These are phyloP conservation scores for Gobio occitaniae DNA, from an alignment of 2,797 vertebrate species.

Conservation along the genomic window DNA sequence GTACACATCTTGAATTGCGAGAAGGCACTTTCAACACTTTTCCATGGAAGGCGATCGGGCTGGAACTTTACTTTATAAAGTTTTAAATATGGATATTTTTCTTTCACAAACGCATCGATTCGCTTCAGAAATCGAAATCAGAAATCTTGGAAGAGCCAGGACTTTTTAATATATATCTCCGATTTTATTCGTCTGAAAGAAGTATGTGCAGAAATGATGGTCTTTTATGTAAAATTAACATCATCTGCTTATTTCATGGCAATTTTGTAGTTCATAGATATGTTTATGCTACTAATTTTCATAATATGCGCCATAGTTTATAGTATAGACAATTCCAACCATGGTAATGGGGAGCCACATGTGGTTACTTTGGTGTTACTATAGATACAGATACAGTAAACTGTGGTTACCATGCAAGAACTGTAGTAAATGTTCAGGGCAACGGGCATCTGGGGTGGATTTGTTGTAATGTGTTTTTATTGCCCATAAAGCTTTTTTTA, in stretches of 20 bases:
- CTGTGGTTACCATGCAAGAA: neutral
- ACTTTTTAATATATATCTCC: too few relatives aligned
- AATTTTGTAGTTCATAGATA: neutral
- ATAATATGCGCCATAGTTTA: neutral
- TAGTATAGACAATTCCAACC: neutral
- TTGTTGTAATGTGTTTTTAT: neutral
- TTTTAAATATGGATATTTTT: too few relatives aligned
- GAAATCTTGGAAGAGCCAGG: too few relatives aligned
- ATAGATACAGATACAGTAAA: neutral
- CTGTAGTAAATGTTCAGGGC: neutral
- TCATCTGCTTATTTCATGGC: neutral
- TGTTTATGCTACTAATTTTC: neutral
- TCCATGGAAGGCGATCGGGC: too few relatives aligned
- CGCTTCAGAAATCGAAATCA: too few relatives aligned
- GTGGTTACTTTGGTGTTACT: neutral
- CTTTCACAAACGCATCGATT: too few relatives aligned
- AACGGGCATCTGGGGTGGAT: neutral
- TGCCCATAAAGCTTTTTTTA: neutral
- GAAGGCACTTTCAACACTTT: too few relatives aligned
- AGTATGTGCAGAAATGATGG: neutral
- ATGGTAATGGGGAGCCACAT: neutral
- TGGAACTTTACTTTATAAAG: too few relatives aligned
- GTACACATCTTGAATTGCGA: too few relatives aligned
- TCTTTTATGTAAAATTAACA: neutral
- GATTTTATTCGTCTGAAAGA: too few relatives aligned